Base-by-base conservation (phyloP, 2,888 invertebrate genomes). In the Stramonita haemastoma region DNA sequence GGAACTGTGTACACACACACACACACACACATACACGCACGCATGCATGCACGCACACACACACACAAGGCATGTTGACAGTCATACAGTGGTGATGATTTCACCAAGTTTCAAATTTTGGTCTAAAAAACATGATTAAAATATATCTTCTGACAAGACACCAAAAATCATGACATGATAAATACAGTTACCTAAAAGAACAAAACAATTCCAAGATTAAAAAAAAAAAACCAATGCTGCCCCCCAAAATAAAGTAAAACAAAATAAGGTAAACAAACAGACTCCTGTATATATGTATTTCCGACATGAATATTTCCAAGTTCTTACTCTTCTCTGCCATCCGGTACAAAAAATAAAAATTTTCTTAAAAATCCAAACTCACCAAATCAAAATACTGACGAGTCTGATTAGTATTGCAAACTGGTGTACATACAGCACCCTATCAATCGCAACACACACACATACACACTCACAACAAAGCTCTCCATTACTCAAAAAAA, bases 71-170 rank as follows among this genome's bases (percentile, higher is more conserved):
- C 17, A 22, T 66, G 73, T 73, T 17, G 26, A 5, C 81, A 83
- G 46, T 22, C 81, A 83, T 15, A 5, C 34, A 36, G 46, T 13
- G 46, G 46, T 46, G 22, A 83, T 46, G 46, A 26, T 22, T 83
- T 46, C 11, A n/a, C 29, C 73, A 73, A 46, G 26, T 26, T 83
- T 22, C 26, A 83, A 36, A 83, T 15, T 13, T 32, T 26, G 8
- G 5, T 79, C 77, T 79, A 32, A 79, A 79, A 79, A 79, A 15
- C 77, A 79, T 79, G 17, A 79, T 79, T 79, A 79, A 79, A 79
- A 32, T 79, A 17, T 79, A 32, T 79, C 5, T 32, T 32, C 34
- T 13, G 15, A 32, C 77, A 79, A 32, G 32, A 79, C 29, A 79
- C 26, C 77, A 79, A 15, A 79, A 79, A 17, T 32, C 36, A 83